Conservation (phyloP, 2,113 vertebrate species). For the Meriones unguiculatus region DNA sequence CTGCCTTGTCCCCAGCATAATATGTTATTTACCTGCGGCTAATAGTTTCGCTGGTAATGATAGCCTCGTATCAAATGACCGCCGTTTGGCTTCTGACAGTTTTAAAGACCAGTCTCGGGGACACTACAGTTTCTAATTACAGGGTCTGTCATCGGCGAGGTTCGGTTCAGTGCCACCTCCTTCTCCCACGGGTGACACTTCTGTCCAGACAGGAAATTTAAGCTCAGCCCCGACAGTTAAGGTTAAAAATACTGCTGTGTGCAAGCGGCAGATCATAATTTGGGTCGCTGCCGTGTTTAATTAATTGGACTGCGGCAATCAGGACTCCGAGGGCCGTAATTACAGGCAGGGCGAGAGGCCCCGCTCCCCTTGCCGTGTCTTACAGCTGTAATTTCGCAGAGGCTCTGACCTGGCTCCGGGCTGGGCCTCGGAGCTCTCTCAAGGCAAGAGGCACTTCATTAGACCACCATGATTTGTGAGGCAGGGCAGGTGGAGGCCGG, state of each 20-base stretch:
- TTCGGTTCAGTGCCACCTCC: constrained; percentile 84
- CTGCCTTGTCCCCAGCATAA: constrained; percentile 82
- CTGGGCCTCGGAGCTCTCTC: constrained; percentile 31
- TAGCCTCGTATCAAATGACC: constrained; percentile 86
- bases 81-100: constrained; percentile 87
- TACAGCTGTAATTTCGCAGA: constrained; percentile 60
- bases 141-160: constrained; percentile 85
- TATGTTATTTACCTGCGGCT: constrained; percentile 91
- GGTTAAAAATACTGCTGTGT: constrained; percentile 88
- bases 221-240: constrained; percentile 86
- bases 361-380: constrained; percentile 44
- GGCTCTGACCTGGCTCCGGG: constrained; percentile 72
- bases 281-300: constrained; percentile 90
- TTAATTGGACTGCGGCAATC: constrained; percentile 91
- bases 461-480: constrained; percentile 44
- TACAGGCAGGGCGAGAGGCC: constrained; percentile 85
- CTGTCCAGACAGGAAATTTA: constrained; percentile 88
- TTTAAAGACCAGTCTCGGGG: constrained; percentile 87
- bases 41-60: constrained; percentile 86
- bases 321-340: constrained; percentile 86
- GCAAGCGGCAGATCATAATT: constrained; percentile 88
- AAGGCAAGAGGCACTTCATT: constrained; percentile 17
- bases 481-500: background rate
- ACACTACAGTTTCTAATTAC: constrained; percentile 89
- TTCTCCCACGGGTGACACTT: constrained; percentile 88